Base-by-base conservation (phyloP, 2,113 vertebrate species). In the Dicrurus megarhynchus region DNA sequence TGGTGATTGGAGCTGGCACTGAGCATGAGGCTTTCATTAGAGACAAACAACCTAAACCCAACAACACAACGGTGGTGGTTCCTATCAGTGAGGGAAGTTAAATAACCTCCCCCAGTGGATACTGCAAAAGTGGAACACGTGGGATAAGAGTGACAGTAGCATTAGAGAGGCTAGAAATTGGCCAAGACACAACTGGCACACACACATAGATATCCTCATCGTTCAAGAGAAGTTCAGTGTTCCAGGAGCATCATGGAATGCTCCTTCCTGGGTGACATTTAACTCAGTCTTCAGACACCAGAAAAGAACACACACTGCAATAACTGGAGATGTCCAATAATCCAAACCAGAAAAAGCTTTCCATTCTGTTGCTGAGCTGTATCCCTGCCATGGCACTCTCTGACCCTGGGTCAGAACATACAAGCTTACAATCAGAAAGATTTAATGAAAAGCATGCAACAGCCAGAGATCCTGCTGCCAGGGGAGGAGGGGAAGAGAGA, bases 361-460 rank as follows among this genome's bases (percentile, higher is more conserved):
- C 78, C 64, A 83, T 73, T 89, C 74, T 78, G 37, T 42, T 59
- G 59, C 56, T 71, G 67, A 61, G 75, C 55, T 89, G 81, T 90
- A 87, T 81, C 89, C 85, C 80, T 71, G 84, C 86, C 69, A 37
- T 33, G 47, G 87, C 80, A 85, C 68, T 71, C 85, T 88, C 46
- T 95, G 95, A 95, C 91, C 90, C 83, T 41, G 60, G 83, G 89
- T 93, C 91, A 94, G 92, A 91, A 87, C 71, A 81, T 70, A 93
- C 84, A 79, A 70, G 61, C 79, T 74, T 67, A 41, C 73, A 91
- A 67, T 93, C 94, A 96, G 85, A 85, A 89, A 94, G 86, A 93
- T 84, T 93, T 97, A 96, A 96, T 92, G 82, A 96, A 96, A 93
- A 91, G 84, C 84, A 94, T 85, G 50, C 93, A 79, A 61, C 8